These are phyloP conservation scores for Butorides virescens DNA, from an alignment of 2,113 vertebrate genomes.

Conservation along the genomic window DNA sequence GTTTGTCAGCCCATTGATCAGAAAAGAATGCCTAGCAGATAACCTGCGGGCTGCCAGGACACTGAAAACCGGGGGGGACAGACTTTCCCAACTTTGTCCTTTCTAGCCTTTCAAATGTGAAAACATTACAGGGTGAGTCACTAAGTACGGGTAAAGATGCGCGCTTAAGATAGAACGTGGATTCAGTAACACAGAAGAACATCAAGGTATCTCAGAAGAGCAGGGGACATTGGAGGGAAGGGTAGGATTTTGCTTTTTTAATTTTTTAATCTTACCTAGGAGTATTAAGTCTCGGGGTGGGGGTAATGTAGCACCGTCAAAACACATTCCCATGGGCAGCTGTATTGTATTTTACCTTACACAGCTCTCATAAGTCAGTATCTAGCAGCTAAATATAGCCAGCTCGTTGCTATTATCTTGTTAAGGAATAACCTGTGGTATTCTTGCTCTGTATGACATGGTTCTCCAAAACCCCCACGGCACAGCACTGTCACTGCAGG, in stretches of 20 bases:
- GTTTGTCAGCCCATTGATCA: not conserved
- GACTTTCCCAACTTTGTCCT: not conserved
- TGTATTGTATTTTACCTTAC: not conserved
- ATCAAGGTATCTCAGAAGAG: not conserved
- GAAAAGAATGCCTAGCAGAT: not conserved
- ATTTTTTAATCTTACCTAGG: not conserved
- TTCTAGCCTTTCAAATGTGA: not conserved
- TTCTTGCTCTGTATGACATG: rapidly evolving
- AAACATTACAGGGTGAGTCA: not conserved
- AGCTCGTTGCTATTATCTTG: not conserved
- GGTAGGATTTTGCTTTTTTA: not conserved
- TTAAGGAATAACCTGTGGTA: not conserved
- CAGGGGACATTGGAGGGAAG: not conserved
- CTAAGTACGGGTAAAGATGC: not conserved
- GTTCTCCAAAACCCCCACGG: not conserved
- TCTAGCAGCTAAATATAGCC: not conserved
- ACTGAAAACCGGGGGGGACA: not conserved
- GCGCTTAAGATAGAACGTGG: too few relatives aligned
- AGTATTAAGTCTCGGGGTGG: not conserved
- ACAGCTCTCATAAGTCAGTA: not conserved
- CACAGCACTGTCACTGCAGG: not conserved
- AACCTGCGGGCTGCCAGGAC: not conserved
- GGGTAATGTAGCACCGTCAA: not conserved
- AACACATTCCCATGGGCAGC: not conserved
- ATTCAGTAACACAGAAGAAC: not conserved